Percentiles rank a stretch among this genome's conserved stretches.
Conservation (phyloP, 1,140 invertebrate species). For the Drosophila suzukii region DNA sequence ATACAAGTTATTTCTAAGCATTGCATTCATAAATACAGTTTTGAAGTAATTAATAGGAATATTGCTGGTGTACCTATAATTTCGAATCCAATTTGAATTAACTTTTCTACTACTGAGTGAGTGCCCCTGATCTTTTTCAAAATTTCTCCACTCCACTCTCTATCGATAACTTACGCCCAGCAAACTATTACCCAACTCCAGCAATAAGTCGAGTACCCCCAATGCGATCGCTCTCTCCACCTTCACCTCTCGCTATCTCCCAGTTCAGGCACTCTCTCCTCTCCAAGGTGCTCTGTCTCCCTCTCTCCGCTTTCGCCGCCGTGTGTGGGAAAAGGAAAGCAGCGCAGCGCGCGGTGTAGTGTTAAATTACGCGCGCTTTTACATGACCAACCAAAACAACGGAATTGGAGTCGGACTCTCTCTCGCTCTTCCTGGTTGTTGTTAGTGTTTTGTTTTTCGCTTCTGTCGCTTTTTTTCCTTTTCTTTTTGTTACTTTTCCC, state of each 20-base stretch:
- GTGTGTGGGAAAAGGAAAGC: conserved; percentile 69
- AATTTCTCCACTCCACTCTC: conserved; percentile 2
- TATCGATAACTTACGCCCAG: conserved; percentile 13
- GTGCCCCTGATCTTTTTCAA: background rate
- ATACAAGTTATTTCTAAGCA: no score
- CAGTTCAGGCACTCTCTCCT: background rate
- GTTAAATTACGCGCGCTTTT: conserved; percentile 82
- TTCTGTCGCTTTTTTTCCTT: conserved; percentile 15
- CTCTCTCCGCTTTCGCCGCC: background rate
- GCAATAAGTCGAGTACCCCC: conserved; percentile 8
- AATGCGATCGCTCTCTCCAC: conserved; percentile 11
- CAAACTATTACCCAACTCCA: conserved; percentile 7
- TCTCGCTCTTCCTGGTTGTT: conserved; percentile 8
- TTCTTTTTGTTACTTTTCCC: conserved; percentile 41
- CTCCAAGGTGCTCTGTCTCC: conserved; percentile 12
- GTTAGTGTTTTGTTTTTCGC: conserved; percentile 23
- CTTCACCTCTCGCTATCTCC: background rate
- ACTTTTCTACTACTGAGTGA: background rate
- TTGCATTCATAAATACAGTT: no score
- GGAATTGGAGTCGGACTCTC: background rate
- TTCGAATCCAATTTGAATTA: background rate
- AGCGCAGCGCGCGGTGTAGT: conserved; percentile 49
- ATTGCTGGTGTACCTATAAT: no score
- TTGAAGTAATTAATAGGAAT: no score
- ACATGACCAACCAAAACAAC: conserved; percentile 44